phyloP scores from a whole-genome alignment of 2,888 invertebrate species.

The Synanthedon myopaeformis region DNA sequence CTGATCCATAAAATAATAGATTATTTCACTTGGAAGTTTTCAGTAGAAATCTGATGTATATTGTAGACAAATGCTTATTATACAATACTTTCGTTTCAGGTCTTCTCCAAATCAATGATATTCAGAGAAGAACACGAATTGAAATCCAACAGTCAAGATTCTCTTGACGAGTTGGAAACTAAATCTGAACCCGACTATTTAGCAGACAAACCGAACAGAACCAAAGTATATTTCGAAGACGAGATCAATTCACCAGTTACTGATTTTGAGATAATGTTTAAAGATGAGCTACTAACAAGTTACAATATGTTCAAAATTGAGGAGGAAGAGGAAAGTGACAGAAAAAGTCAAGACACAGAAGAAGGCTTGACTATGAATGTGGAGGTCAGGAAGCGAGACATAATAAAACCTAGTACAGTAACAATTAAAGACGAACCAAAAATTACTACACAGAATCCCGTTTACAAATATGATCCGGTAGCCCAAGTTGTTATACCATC shows the following conservation, averaged over 20 bases:
- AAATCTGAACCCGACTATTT: conserved; percentile 58
- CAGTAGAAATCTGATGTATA: neutral
- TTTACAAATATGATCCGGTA: conserved; percentile 54
- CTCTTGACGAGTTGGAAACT: conserved; percentile 53
- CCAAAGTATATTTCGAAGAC: conserved; percentile 64
- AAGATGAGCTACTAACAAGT: conserved; percentile 52
- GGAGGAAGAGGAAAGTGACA: conserved; percentile 57
- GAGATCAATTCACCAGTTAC: conserved; percentile 62
- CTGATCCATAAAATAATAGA: too few species aligned
- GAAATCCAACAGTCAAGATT: conserved; percentile 36
- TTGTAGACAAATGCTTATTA: neutral
- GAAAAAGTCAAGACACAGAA: conserved; percentile 44
- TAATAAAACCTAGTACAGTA: conserved; percentile 54
- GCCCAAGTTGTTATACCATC: conserved; percentile 43
- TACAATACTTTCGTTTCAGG: conserved; percentile 31
- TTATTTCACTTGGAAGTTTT: too few species aligned
- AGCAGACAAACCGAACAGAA: conserved; percentile 51
- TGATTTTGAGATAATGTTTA: conserved; percentile 68
- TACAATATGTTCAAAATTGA: conserved; percentile 63
- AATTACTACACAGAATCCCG: conserved; percentile 45
- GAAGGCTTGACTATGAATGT: conserved; percentile 59
- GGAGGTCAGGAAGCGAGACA: conserved; percentile 47
- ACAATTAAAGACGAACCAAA: conserved; percentile 59
- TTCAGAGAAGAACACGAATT: conserved; percentile 59
- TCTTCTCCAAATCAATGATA: conserved; percentile 64